A percentile compares a stretch with the other conserved stretches of the same genome.
These are phyloP conservation scores for Psophia crepitans DNA, from an alignment of 2,113 vertebrate species.

Conservation along the genomic window DNA sequence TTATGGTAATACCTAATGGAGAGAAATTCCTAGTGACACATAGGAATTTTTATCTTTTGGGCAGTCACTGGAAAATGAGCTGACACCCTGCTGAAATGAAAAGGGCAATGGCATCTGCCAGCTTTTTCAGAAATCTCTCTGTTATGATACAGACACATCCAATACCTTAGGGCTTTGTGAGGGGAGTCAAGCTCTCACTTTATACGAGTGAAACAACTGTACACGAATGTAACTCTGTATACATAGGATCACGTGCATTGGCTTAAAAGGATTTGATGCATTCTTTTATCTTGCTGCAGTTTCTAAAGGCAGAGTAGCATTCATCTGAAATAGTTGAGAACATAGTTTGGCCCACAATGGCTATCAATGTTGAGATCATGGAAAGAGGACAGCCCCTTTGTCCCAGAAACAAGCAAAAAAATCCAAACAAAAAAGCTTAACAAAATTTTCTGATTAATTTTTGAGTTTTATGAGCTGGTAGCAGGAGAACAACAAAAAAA, in stretches of 20 bases:
- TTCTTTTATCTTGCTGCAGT: not conserved
- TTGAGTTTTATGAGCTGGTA: not conserved
- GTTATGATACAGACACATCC: accelerated
- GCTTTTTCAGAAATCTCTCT: not conserved
- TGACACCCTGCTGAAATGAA: not conserved
- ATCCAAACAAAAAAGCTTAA: too few species aligned
- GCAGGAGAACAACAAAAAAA: not conserved
- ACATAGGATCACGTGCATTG: accelerated
- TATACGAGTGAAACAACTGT: not conserved
- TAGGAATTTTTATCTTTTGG: not conserved
- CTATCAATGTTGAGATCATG: not conserved
- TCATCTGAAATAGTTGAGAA: not conserved
- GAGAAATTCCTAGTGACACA: not conserved
- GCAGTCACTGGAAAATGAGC: not conserved
- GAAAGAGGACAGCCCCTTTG: not conserved
- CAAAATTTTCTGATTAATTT: not conserved
- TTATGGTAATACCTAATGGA: not conserved
- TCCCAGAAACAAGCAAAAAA: not conserved
- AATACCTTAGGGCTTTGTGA: not conserved
- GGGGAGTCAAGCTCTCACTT: not conserved
- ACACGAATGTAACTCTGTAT: not conserved
- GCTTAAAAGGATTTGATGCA: not conserved
- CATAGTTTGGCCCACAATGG: accelerated
- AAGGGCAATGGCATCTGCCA: not conserved
- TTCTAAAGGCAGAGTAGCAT: not conserved